phyloP scores from a whole-genome alignment of 2,888 invertebrate species.

The Papilio demoleus region DNA sequence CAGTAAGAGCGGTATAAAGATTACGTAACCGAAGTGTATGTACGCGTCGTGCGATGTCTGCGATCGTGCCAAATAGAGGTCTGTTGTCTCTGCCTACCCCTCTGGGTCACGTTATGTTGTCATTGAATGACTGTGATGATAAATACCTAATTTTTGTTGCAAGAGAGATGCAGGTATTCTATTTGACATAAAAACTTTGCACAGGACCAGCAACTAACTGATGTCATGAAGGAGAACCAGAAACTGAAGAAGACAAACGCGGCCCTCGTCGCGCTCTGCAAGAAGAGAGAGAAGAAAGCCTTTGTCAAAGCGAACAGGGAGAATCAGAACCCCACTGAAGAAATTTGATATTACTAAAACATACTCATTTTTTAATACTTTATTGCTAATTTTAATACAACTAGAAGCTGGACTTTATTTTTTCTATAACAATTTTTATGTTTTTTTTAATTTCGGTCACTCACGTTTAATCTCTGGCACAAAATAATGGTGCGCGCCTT shows the following conservation, averaged over 20 bases:
- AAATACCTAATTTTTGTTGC: no score
- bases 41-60: no score
- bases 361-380: conserved; percentile 22
- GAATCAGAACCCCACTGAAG: conserved; percentile 64
- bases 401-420: conserved; percentile 43
- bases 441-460: not conserved
- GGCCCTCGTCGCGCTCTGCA: conserved; percentile 74
- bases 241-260: conserved; percentile 78
- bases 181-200: no score
- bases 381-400: conserved; percentile 4
- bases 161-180: no score
- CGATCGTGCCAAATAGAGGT: no score
- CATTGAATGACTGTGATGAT: no score
- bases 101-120: no score
- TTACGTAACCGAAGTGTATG: no score
- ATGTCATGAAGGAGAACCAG: conserved; percentile 76
- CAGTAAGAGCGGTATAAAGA: no score
- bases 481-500: conserved; percentile 29
- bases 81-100: no score
- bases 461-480: conserved; percentile 14
- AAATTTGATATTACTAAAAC: conserved; percentile 47
- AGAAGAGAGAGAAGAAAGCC: conserved; percentile 69
- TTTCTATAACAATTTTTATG: conserved; percentile 16
- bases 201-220: conserved; percentile 78
- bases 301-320: conserved; percentile 57